phyloP scores from a whole-genome alignment of 2,113 vertebrate species.

The Trochalopteron elliotii region DNA sequence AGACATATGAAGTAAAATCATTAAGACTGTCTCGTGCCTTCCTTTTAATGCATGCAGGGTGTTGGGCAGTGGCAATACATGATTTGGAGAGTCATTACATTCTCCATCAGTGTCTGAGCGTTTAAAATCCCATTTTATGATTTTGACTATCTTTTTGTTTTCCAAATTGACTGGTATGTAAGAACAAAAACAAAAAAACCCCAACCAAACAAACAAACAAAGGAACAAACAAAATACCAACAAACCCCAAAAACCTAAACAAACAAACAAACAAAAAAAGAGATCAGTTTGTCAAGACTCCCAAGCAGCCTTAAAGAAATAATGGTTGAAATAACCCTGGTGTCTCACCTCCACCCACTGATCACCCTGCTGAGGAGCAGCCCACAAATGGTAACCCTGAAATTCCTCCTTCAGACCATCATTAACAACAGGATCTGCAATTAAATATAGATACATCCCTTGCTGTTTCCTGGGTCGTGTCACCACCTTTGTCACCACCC shows the following conservation, averaged over 20 bases:
- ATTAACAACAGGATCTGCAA: background rate
- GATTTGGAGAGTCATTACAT: background rate
- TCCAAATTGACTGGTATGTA: background rate
- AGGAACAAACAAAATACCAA: too few relatives aligned
- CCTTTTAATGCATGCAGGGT: background rate
- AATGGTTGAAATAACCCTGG: background rate
- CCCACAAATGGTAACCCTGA: background rate
- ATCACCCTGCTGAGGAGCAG: too few relatives aligned
- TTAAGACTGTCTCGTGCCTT: background rate
- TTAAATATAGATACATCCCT: background rate
- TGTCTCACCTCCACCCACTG: background rate
- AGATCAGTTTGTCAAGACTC: background rate
- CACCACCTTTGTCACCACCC: background rate
- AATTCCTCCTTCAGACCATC: background rate
- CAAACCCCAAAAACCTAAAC: too few relatives aligned
- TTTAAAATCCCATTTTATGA: background rate
- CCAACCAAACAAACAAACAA: too few relatives aligned
- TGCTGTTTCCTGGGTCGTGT: background rate
- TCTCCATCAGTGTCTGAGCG: background rate
- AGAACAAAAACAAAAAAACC: background rate
- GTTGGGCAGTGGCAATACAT: rapidly evolving
- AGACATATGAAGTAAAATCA: background rate
- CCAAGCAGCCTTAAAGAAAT: background rate
- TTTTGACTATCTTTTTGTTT: background rate
- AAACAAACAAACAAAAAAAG: too few relatives aligned